phyloP scores from a whole-genome alignment of 2,888 invertebrate species.

The Eupithecia dodoneata region DNA sequence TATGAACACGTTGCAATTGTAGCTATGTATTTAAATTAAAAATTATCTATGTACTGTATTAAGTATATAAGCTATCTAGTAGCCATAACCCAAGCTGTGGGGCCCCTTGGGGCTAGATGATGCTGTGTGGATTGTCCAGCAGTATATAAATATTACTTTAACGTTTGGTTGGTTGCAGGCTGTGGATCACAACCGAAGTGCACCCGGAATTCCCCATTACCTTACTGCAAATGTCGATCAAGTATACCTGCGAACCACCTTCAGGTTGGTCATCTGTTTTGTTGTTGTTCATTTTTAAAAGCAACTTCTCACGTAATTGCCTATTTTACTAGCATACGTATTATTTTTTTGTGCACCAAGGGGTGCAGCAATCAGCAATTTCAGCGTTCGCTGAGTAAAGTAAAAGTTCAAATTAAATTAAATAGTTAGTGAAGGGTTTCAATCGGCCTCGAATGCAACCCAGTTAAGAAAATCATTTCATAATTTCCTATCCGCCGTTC shows the following conservation, averaged over 20 bases:
- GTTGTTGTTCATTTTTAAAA: neutral
- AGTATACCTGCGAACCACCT: constrained; percentile 95
- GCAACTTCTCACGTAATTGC: neutral
- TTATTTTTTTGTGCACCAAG: neutral
- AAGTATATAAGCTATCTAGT: neutral
- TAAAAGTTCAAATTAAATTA: neutral
- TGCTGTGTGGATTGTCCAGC: neutral
- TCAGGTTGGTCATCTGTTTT: constrained; percentile 78
- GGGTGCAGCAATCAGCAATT: neutral
- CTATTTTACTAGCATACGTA: neutral
- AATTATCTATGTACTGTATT: too few relatives aligned
- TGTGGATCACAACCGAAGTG: constrained; percentile 95
- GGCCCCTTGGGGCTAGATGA: neutral
- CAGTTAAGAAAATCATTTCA: too few relatives aligned
- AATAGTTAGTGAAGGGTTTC: too few relatives aligned
- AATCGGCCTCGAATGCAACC: neutral
- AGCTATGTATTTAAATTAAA: too few relatives aligned
- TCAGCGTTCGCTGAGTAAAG: neutral
- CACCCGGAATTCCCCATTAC: constrained; percentile 92
- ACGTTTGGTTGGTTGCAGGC: constrained; percentile 64
- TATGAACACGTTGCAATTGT: too few relatives aligned
- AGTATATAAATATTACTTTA: neutral
- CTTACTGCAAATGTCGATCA: constrained; percentile 92
- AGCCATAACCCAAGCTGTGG: neutral
- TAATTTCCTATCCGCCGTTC: too few relatives aligned